Base-by-base conservation (phyloP, 2,797 vertebrate genomes). In the Saguinus oedipus region DNA sequence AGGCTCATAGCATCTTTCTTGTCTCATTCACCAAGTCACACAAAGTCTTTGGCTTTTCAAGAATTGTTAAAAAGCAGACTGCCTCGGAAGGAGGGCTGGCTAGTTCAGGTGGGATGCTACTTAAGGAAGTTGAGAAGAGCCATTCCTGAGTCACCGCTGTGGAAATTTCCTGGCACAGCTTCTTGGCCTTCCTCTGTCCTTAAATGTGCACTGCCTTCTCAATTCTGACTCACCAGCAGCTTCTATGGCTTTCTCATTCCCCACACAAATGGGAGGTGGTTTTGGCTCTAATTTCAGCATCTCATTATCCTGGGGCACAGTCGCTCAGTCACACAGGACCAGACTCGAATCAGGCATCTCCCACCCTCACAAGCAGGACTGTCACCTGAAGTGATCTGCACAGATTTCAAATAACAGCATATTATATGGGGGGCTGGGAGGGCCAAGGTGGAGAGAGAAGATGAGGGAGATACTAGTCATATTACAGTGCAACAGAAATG, bases 201-300 rank as follows among this genome's bases (percentile, higher is more conserved):
- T 24, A 27, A 2, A 10, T 13, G 33, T 33, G 20, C 10, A 11
- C 27, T 36, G 4, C 0, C 75, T 81, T 89, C 89, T 96, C 82
- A 19, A 4, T 4, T 76, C 0, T 59, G 91, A 93, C 50, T 94
- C 88, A 85, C 74, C 61, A 27, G 84, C n/a, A 26, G 33, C 26
- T 88, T 74, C 87, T 81, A 0, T 10, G 78, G 68, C 72, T 30
- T 64, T 59, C 74, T 50, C 76, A 19, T 44, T 75, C 50, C 74
- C 59, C 7, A 8, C 19, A 64, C 7, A 22, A 76, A 64, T 93
- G 94, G 97, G 97, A 74, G 64, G 92, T 26, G 94, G 94, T 94
- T 97, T 93, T 75, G 76, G 68, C 93, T 98, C 92, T 64, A 19
- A 90, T 86, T 90, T 72, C 92, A 42, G 30, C 39, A 27, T 44